Evolutionary conservation across 2,888 invertebrate species (phyloP).

Genomic region (Muschampia plurimacula): DNA sequence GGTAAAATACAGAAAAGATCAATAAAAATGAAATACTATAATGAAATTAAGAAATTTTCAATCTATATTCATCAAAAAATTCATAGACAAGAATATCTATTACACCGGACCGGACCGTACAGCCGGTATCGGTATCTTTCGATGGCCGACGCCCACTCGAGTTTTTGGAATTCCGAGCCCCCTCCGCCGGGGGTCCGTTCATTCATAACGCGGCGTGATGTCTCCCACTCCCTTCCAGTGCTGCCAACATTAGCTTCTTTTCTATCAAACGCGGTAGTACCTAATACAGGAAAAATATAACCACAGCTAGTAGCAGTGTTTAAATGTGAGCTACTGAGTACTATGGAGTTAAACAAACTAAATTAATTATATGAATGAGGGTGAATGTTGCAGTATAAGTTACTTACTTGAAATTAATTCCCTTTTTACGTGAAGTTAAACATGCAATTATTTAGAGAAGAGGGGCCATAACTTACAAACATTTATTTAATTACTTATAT

Average conservation of each 20-base stretch:
- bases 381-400: no score
- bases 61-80: slow-evolving; percentile 11
- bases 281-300: no score
- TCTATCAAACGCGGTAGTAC: background rate
- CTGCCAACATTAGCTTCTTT: slow-evolving; percentile 11
- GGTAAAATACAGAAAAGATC: background rate
- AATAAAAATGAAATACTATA: background rate
- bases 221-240: slow-evolving; percentile 17
- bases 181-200: slow-evolving; percentile 71
- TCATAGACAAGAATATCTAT: slow-evolving; percentile 21
- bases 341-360: no score
- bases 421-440: no score
- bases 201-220: slow-evolving; percentile 77
- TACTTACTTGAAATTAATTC: no score
- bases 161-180: slow-evolving; percentile 80
- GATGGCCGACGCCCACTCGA: slow-evolving; percentile 65
- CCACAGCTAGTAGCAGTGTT: no score
- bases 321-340: no score
- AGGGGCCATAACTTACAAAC: no score
- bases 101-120: slow-evolving; percentile 1
- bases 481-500: no score
- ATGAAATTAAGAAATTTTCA: background rate
- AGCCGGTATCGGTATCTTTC: slow-evolving; percentile 34
- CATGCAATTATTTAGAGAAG: no score
- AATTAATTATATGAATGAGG: no score